Percentiles rank a stretch among this genome's conserved stretches.
Evolutionary conservation across 2,113 vertebrate species (phyloP).

Genomic region (Anguilla rostrata): DNA sequence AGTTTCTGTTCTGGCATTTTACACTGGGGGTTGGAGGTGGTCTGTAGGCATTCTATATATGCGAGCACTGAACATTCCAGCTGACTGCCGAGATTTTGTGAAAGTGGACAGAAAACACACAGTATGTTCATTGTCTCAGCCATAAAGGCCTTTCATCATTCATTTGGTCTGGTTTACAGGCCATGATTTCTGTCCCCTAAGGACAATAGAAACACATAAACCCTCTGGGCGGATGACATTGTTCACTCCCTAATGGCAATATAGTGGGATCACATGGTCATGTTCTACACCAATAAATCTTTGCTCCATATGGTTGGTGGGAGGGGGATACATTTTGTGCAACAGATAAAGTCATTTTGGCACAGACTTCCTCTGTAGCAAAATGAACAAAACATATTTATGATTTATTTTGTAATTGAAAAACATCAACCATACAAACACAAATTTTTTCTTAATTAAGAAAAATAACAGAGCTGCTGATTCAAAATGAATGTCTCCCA

Average conservation of each 20-base stretch:
- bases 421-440: background rate
- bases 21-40: background rate
- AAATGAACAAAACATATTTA: background rate
- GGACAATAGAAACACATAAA: background rate
- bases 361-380: background rate
- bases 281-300: background rate
- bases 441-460: background rate
- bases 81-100: background rate
- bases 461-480: background rate
- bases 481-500: background rate
- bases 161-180: background rate
- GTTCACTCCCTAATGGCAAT: background rate
- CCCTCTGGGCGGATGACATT: background rate
- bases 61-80: background rate
- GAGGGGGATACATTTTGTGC: slow-evolving; percentile 1
- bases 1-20: background rate
- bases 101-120: slow-evolving; percentile 4
- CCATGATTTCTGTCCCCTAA: background rate
- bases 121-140: background rate
- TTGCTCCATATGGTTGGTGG: background rate
- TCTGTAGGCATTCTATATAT: background rate
- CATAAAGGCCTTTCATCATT: slow-evolving; percentile 7
- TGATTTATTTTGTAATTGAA: background rate
- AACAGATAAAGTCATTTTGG: slow-evolving; percentile 2
- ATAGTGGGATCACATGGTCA: slow-evolving; percentile 17